These are phyloP conservation scores for Stichopus horrens DNA, from an alignment of 53 echinoderm and acorn worm genomes.

Conservation along the genomic window DNA sequence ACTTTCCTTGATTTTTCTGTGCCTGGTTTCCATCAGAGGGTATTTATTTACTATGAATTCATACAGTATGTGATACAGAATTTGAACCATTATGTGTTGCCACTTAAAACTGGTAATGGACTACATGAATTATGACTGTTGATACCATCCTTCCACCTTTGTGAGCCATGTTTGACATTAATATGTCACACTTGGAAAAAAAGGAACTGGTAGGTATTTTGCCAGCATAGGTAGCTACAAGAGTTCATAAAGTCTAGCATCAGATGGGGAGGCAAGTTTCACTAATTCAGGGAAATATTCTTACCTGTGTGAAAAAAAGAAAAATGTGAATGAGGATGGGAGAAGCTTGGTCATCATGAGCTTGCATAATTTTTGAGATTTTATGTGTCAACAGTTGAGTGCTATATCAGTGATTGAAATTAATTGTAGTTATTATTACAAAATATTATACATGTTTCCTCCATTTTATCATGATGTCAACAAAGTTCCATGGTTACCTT, in stretches of 20 bases:
- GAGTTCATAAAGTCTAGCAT: too few species aligned
- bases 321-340: too few species aligned
- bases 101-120: constrained; percentile 8
- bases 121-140: constrained; percentile 32
- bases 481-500: too few species aligned
- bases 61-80: background rate
- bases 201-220: background rate
- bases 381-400: too few species aligned
- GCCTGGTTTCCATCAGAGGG: background rate
- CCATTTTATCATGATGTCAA: too few species aligned
- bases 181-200: background rate
- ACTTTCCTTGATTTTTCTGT: background rate
- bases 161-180: constrained; percentile 1
- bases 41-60: background rate
- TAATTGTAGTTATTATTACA: too few species aligned
- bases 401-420: too few species aligned
- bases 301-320: too few species aligned
- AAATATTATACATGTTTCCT: too few species aligned
- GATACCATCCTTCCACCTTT: constrained; percentile 27
- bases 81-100: background rate
- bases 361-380: too few species aligned
- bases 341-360: too few species aligned
- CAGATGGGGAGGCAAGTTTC: background rate
- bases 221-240: too few species aligned
- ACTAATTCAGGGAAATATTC: background rate